Conservation (phyloP, 2,113 vertebrate genomes). For the Mustela nigripes region DNA sequence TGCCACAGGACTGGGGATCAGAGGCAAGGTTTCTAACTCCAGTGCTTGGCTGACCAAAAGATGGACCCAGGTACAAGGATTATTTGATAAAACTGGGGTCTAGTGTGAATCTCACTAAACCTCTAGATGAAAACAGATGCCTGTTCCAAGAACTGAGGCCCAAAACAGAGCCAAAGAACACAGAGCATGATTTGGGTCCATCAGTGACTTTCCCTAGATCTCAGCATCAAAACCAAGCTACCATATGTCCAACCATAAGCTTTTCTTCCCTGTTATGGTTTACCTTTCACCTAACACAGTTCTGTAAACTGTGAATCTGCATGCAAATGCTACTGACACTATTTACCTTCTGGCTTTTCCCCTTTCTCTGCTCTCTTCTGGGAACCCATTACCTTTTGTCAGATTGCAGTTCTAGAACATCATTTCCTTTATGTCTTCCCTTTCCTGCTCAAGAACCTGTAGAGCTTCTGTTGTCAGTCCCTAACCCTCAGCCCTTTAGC, state of each 20-base stretch:
- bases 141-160: neutral
- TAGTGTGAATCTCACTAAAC: neutral
- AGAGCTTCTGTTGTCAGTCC: no score
- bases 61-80: no score
- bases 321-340: no score
- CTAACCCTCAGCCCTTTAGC: neutral
- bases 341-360: neutral
- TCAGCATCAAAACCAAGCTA: neutral
- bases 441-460: neutral
- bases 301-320: neutral
- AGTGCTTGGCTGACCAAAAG: neutral
- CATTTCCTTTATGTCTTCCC: neutral
- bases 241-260: neutral
- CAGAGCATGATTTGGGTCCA: neutral
- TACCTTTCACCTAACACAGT: neutral
- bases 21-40: neutral
- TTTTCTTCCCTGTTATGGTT: neutral
- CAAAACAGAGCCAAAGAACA: neutral
- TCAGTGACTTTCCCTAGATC: neutral
- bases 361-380: neutral
- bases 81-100: neutral
- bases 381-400: neutral
- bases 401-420: neutral
- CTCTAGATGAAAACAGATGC: neutral
- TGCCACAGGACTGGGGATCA: neutral